Evolutionary conservation across 1,140 invertebrate genomes (phyloP), one percentile per base, ranked within the genome.

Genomic region (Eurosta solidaginis): DNA sequence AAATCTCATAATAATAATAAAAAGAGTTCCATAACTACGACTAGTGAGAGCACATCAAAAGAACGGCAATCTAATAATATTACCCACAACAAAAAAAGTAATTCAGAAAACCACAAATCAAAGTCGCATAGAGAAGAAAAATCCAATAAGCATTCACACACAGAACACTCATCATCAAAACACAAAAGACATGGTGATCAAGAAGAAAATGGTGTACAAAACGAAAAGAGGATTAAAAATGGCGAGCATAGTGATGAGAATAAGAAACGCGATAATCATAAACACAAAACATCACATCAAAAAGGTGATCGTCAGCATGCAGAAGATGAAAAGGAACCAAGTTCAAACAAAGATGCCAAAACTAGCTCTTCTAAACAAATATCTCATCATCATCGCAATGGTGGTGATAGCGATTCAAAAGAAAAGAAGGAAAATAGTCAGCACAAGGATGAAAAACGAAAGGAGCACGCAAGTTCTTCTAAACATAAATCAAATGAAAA

Each of bases 401-500:
- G 25, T 74, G 77, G 17, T 77, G 80, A 20, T 79, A 80, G 22
- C 78, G 54, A 78, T 82, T 80, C 77, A 63, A 80, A 2, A 22
- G 74, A 49, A 54, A 74, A 77, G 49, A 73, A 73, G 79, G 74
- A 76, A 20, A 27, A 25, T 42, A 17, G 73, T 42, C 80, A 75
- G 75, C 45, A 80, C 49, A 80, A 76, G 76, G 12, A 82, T 78
- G 29, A 63, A 78, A 12, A 84, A 78, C 33, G 27, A n/a, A 76
- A 27, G 20, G 50, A 59, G n/a, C 75, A 76, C 17, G 10, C 54
- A 0, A 77, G 63, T 20, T 76, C 77, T 22, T 42, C 74, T 12
- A 78, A 63, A 79, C 81, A 83, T 22, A 85, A 84, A 78, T 80
- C 82, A 20, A 50, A 73, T 42, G 59, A 68, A 17, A 68, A 42